phyloP scores from a whole-genome alignment of 2,888 invertebrate species.

The Agrotis puta region DNA sequence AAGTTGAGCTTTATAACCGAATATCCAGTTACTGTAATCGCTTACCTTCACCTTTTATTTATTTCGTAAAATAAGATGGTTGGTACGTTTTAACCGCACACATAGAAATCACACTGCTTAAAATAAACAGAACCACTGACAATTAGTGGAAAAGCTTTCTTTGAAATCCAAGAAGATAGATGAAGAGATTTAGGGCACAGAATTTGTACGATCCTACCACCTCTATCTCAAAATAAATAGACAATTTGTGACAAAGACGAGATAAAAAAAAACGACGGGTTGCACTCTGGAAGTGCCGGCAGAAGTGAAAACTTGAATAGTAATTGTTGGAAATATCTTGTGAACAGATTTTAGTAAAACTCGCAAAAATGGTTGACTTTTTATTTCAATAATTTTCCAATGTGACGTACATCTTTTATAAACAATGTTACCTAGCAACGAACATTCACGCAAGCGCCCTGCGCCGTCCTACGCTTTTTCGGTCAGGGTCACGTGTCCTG shows the following conservation, averaged over 20 bases:
- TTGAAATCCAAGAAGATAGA: conserved; percentile 4
- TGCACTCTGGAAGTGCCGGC: too few species aligned
- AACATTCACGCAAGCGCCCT: too few species aligned
- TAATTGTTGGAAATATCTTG: too few species aligned
- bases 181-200: conserved; percentile 17
- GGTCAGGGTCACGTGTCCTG: too few species aligned
- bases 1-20: conserved; percentile 25
- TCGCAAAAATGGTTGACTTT: too few species aligned
- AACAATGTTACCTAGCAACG: too few species aligned
- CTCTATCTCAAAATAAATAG: not conserved
- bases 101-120: conserved; percentile 12
- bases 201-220: conserved; percentile 1
- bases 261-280: too few species aligned
- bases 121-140: conserved; percentile 7
- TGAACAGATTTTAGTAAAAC: too few species aligned
- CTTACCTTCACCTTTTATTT: conserved; percentile 7
- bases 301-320: too few species aligned
- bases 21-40: conserved; percentile 37
- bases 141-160: not conserved
- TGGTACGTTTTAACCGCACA: not conserved
- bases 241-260: not conserved
- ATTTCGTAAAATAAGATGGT: not conserved
- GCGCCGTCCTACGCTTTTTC: too few species aligned
- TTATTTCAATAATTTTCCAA: too few species aligned
- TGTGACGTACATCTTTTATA: too few species aligned